These are phyloP conservation scores for Catotricha subobsoleta DNA, from an alignment of 2,888 invertebrate species.

Conservation along the genomic window DNA sequence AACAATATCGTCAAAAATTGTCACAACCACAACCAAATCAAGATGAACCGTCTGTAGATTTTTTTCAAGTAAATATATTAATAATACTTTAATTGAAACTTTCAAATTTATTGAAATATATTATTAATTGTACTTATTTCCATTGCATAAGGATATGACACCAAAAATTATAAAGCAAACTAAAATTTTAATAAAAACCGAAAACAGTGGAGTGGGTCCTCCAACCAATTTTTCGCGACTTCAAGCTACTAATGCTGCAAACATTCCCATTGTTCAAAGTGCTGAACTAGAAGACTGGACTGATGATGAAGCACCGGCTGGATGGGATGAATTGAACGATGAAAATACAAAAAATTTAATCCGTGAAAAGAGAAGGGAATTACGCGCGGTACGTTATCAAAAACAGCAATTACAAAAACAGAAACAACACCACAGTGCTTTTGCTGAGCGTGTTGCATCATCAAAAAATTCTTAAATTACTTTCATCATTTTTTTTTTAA, in stretches of 20 bases:
- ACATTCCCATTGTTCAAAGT: slow-evolving; percentile 28
- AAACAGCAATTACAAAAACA: slow-evolving; percentile 3
- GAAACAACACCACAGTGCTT: neutral
- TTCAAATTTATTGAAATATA: neutral
- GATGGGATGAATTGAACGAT: slow-evolving; percentile 33
- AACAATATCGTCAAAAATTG: slow-evolving; percentile 39
- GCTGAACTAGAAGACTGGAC: slow-evolving; percentile 37
- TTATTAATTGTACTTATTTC: slow-evolving; percentile 1
- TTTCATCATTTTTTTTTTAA: too few species aligned
- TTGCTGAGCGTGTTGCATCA: too few species aligned
- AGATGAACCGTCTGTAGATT: slow-evolving; percentile 33
- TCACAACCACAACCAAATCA: slow-evolving; percentile 24
- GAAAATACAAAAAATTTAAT: slow-evolving; percentile 26
- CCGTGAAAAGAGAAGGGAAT: slow-evolving; percentile 26
- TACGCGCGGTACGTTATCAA: slow-evolving; percentile 23
- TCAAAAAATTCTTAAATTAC: too few species aligned
- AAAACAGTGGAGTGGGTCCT: slow-evolving; percentile 17
- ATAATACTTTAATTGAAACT: neutral
- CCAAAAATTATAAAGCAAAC: slow-evolving; percentile 41
- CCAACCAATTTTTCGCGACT: slow-evolving; percentile 26
- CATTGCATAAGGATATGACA: slow-evolving; percentile 34
- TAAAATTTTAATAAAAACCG: slow-evolving; percentile 34
- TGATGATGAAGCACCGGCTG: slow-evolving; percentile 25
- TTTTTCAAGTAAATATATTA: slow-evolving; percentile 32
- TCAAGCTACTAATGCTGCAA: slow-evolving; percentile 27